Conservation (phyloP, 2,113 vertebrate genomes). For the Malurus elegans region DNA sequence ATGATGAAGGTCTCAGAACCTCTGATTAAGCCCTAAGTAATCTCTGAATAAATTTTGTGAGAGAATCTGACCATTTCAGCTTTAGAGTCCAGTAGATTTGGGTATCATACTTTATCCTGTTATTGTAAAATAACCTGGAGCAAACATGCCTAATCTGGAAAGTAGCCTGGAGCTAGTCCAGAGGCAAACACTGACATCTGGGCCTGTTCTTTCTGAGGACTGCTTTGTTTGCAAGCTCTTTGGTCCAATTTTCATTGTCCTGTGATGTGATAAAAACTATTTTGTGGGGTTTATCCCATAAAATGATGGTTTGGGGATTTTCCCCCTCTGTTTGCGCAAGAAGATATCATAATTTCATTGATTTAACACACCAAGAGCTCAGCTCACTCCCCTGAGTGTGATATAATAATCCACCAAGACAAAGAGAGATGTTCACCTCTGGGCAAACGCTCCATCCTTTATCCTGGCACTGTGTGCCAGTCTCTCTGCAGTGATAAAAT, state of each 20-base stretch:
- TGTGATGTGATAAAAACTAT: background rate
- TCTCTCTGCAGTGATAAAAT: background rate
- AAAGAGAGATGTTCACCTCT: background rate
- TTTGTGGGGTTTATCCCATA: background rate
- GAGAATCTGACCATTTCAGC: background rate
- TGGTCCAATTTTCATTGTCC: background rate
- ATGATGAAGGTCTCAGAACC: background rate
- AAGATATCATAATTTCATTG: background rate
- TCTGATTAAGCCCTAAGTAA: background rate
- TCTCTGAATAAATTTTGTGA: background rate
- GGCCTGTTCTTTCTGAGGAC: background rate
- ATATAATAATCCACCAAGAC: background rate
- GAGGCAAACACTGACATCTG: background rate
- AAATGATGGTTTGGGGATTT: background rate
- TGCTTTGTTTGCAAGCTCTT: background rate
- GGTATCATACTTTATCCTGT: background rate
- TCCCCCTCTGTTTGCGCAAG: accelerated
- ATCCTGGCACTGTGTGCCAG: background rate
- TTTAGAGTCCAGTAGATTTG: background rate
- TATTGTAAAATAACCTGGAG: background rate
- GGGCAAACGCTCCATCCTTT: background rate
- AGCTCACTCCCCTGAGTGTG: background rate
- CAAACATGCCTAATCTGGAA: background rate
- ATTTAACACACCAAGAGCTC: background rate
- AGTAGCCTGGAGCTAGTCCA: background rate